Base-by-base conservation (phyloP, 2,888 invertebrate genomes). In the Sinelater perroti region DNA sequence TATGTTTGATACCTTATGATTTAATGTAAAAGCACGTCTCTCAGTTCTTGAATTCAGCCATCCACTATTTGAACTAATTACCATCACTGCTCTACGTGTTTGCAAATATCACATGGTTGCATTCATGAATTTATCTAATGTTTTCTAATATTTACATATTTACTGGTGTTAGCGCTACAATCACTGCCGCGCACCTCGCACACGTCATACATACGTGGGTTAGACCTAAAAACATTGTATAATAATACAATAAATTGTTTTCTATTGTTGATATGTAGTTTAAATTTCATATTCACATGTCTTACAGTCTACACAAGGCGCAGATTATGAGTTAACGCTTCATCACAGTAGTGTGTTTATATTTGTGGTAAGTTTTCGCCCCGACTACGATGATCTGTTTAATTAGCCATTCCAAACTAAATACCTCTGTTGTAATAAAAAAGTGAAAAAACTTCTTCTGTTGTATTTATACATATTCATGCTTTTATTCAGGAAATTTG, bases 401-500 rank as follows among this genome's bases (percentile, higher is more conserved):
- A 47, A 55, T 30, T 60, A 69, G 75, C 74, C 75, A 74, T 77
- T 77, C 76, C 74, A 73, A 36, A 36, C 36, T n/a, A 10, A n/a
- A n/a, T n/a, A n/a, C n/a, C n/a, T 36, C 8, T 1, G n/a, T 36
- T 36, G 13, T 36, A 10, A 36, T 14, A 33, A 11, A 14, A 8
- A 14, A 10, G 18, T 31, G 13, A 14, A n/a, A n/a, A n/a, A n/a
- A n/a, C n/a, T n/a, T n/a, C n/a, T n/a, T n/a, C n/a, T n/a, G n/a
- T n/a, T n/a, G n/a, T n/a, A n/a, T n/a, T n/a, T n/a, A n/a, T n/a
- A n/a, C n/a, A n/a, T 55, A 4, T 36, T 13, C 13, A 14, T 18
- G 2, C 16, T 45, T 49, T 53, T 30, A 47, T 52, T 28, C 75
- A 91, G 91, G 90, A 69, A 87, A 87, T 77, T 80, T 90, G 59